Evolutionary conservation across 2,888 invertebrate genomes (phyloP).

Genomic region (Nemapogon koenigi): DNA sequence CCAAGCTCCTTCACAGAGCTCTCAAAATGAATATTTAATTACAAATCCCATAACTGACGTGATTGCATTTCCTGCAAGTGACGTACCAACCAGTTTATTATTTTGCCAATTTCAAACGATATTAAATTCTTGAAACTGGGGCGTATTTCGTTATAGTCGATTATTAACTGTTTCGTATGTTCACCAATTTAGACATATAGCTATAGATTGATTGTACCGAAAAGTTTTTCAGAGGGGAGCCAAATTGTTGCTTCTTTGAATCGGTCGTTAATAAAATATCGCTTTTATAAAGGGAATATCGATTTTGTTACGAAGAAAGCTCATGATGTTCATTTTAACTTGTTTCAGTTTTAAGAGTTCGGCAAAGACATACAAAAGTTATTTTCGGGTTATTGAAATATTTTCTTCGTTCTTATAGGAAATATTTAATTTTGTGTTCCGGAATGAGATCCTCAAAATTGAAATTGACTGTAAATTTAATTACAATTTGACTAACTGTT

Average conservation of each 20-base stretch:
- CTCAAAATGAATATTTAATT: constrained; percentile 14
- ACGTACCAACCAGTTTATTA: constrained; percentile 52
- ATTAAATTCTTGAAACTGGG: constrained; percentile 46
- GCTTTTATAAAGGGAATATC: background rate
- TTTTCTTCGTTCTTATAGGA: too few relatives aligned
- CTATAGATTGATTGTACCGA: background rate
- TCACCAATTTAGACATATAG: background rate
- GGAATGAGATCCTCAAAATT: too few relatives aligned
- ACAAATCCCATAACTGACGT: constrained; percentile 36
- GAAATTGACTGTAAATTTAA: too few relatives aligned
- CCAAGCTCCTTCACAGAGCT: constrained; percentile 24
- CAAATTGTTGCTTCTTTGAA: background rate
- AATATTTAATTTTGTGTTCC: too few relatives aligned
- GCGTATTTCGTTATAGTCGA: constrained; percentile 21
- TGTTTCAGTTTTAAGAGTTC: too few relatives aligned
- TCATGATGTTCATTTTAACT: too few relatives aligned
- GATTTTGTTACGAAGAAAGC: too few relatives aligned
- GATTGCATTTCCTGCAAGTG: constrained; percentile 57
- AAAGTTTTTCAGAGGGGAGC: background rate
- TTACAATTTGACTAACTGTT: too few relatives aligned
- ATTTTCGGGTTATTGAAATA: too few relatives aligned
- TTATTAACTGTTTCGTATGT: constrained; percentile 9
- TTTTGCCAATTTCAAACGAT: constrained; percentile 53
- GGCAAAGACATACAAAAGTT: too few relatives aligned
- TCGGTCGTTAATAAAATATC: background rate